Evolutionary conservation across 2,113 vertebrate genomes (phyloP).

Genomic region (Columbina picui): DNA sequence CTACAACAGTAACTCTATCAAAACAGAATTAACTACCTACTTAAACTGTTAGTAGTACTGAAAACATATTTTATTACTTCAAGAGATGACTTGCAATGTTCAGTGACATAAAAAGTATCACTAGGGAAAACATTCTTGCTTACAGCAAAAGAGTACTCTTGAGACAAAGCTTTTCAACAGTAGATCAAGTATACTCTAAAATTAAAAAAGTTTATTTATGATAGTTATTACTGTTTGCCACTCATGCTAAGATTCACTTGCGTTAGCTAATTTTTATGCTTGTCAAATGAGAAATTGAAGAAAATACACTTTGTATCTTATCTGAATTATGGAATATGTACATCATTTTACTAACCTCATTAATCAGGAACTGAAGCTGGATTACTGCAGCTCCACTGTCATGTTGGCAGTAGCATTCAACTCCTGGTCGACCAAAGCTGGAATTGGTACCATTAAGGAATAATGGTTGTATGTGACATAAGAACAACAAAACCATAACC

Average conservation of each 20-base stretch:
- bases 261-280: neutral
- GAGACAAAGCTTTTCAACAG: neutral
- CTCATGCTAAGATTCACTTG: neutral
- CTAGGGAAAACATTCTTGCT: neutral
- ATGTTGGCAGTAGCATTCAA: slow-evolving; percentile 98
- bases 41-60: neutral
- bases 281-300: neutral
- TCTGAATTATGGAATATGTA: neutral
- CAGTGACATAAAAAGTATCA: neutral
- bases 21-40: neutral
- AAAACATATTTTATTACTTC: neutral
- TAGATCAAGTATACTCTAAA: neutral
- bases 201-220: neutral
- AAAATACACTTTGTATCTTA: neutral
- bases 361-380: slow-evolving; percentile 98
- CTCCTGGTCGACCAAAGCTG: slow-evolving; percentile 96
- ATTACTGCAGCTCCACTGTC: slow-evolving; percentile 95
- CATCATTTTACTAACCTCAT: slow-evolving; percentile 86
- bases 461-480: neutral
- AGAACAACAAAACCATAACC: neutral
- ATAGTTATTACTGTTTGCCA: neutral
- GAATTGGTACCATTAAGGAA: slow-evolving; percentile 84
- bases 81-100: neutral
- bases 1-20: neutral
- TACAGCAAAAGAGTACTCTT: neutral